phyloP scores from a whole-genome alignment of 2,797 vertebrate species.

The Heteromormyrus szaboi region DNA sequence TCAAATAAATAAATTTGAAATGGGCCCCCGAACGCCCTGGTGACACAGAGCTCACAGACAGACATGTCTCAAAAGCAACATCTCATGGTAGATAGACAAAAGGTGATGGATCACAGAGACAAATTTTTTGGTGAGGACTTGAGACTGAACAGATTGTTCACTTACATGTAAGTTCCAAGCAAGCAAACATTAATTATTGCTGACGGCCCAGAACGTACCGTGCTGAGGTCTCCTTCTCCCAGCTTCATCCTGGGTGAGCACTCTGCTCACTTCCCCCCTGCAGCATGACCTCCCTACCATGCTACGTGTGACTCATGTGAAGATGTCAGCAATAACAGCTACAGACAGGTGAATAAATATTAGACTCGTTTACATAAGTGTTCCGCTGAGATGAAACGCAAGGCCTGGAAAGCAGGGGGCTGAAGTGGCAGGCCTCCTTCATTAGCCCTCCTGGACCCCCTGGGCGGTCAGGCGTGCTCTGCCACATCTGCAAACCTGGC shows the following conservation, averaged over 20 bases:
- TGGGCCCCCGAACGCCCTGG: background rate
- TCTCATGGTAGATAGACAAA: background rate
- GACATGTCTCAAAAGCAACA: background rate
- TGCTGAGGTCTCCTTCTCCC: background rate
- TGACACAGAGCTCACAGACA: background rate
- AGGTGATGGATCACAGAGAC: background rate
- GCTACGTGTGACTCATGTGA: background rate
- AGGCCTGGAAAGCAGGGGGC: background rate
- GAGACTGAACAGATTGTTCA: background rate
- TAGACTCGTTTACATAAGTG: background rate
- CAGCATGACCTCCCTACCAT: background rate
- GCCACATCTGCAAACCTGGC: background rate
- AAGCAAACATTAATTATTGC: background rate
- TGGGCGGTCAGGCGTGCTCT: background rate
- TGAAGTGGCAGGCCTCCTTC: background rate
- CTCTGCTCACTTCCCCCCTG: background rate
- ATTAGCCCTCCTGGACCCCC: background rate
- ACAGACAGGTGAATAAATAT: background rate
- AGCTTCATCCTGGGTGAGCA: background rate
- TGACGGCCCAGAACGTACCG: background rate
- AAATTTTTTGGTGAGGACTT: background rate
- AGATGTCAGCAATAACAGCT: background rate
- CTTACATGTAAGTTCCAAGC: background rate
- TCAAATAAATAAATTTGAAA: background rate
- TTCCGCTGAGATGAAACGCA: background rate